Evolutionary conservation across 2,888 invertebrate species (phyloP).

Genomic region (Gastracanthus pulcherrimus): DNA sequence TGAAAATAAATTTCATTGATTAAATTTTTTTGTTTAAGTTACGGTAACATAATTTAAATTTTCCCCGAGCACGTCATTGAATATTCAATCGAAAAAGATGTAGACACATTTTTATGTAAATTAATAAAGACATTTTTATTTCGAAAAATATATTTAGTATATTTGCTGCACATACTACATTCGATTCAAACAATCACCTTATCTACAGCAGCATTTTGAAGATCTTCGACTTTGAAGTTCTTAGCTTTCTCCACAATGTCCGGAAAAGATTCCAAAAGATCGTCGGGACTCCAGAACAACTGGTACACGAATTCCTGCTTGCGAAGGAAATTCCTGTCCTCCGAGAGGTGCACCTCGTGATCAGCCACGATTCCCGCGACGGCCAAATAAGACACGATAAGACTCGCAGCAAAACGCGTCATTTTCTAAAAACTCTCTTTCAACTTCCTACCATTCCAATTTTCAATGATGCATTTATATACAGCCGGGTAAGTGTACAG

Average conservation of each 20-base stretch:
- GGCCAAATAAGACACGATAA: background rate
- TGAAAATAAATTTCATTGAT: too few species aligned
- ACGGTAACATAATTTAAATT: too few species aligned
- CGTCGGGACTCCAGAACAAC: background rate
- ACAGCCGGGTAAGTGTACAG: too few species aligned
- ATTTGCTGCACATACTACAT: too few species aligned
- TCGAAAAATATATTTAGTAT: too few species aligned
- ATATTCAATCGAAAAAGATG: too few species aligned
- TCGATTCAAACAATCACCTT: background rate
- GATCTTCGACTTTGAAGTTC: background rate
- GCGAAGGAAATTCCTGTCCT: background rate
- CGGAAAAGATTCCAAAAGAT: background rate
- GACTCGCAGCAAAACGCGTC: background rate
- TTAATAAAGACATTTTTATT: too few species aligned
- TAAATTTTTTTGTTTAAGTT: too few species aligned
- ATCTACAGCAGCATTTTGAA: background rate
- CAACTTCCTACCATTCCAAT: too few species aligned
- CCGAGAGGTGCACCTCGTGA: background rate
- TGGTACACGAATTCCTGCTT: conserved; percentile 5
- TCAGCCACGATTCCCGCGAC: background rate
- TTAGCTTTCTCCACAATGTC: background rate
- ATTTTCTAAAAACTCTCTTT: background rate
- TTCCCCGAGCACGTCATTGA: too few species aligned
- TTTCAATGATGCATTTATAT: too few species aligned
- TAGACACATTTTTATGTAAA: too few species aligned